phyloP scores from a whole-genome alignment of 2,113 vertebrate genomes.

The Pavo muticus region DNA sequence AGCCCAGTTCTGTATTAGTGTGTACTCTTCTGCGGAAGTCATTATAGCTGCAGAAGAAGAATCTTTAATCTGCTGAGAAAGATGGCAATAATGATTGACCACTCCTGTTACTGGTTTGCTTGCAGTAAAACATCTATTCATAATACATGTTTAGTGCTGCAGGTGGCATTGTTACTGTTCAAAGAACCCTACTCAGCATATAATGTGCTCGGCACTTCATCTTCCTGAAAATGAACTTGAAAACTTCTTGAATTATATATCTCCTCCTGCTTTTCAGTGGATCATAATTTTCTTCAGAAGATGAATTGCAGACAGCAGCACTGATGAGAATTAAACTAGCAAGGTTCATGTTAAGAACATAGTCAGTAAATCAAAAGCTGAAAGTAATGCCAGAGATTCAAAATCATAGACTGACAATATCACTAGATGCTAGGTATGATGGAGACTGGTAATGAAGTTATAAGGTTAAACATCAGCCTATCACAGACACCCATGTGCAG shows the following conservation, averaged over 20 bases:
- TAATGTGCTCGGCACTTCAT: constrained; percentile 48
- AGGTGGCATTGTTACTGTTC: constrained; percentile 76
- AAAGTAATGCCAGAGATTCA: constrained; percentile 13
- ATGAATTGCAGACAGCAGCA: constrained; percentile 23
- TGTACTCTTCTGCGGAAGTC: not conserved
- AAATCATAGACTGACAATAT: not conserved
- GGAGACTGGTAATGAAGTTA: constrained; percentile 12
- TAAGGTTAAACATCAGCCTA: constrained; percentile 4
- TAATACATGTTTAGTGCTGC: constrained; percentile 69
- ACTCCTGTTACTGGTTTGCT: constrained; percentile 7
- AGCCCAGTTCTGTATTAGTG: not conserved
- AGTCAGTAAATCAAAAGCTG: constrained; percentile 66
- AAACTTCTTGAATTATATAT: constrained; percentile 74
- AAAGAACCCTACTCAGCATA: constrained; percentile 67
- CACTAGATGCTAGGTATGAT: not conserved
- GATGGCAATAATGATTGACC: constrained; percentile 3
- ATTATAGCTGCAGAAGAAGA: not conserved
- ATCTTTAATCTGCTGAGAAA: constrained; percentile 38
- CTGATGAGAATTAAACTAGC: constrained; percentile 71
- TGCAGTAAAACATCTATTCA: constrained; percentile 63
- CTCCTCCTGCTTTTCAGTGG: constrained; percentile 60
- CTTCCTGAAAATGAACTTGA: constrained; percentile 72
- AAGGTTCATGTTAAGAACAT: constrained; percentile 71
- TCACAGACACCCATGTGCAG: not conserved
- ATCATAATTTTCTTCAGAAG: constrained; percentile 68